Base-by-base conservation (phyloP, 2,888 invertebrate genomes). In the Frankliniella intonsa region DNA sequence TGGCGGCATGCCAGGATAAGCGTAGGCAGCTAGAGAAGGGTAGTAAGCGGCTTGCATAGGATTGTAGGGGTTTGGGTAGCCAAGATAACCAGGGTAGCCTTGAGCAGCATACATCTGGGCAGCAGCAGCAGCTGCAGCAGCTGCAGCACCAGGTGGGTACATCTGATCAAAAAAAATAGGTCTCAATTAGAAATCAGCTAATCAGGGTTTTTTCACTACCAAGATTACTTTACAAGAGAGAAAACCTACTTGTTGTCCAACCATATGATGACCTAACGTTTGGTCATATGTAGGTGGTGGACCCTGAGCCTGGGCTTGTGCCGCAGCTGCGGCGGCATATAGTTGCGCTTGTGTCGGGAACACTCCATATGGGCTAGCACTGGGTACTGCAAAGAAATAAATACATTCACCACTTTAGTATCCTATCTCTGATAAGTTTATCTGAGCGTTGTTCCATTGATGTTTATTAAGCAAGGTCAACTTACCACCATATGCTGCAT, bases 1-100 rank as follows among this genome's bases (percentile, higher is more conserved):
- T 89, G 91, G 93, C 89, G 90, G 93, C 89, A 91, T 90, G 49
- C 90, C 88, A 76, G 90, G 90, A 83, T 86, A 86, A 27, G 86
- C 84, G 83, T 93, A 91, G 81, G 91, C 90, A 83, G 91, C 90
- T 84, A 91, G 87, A 65, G 91, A 90, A 81, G 92, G 93, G 89
- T 93, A 94, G 89, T 93, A 94, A 81, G 85, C 84, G 22, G 85
- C 85, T 87, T 91, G 91, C 88, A 91, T 89, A 69, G 93, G 93
- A 86, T 93, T 93, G 87, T 93, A 94, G 85, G 92, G 91, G 84
- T 93, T 91, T 82, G 93, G 93, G 90, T 93, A 94, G 82, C 93
- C 93, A 86, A 93, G 90, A 87, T 93, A 93, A 19, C 93, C 92
- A 19, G 93, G 93, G 88, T 93, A 93, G 81, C 93, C 93, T 83